A percentile compares a stretch with the other conserved stretches of the same genome.
phyloP scores from a whole-genome alignment of 2,113 vertebrate species.

The Brachyhypopomus occidentalis region DNA sequence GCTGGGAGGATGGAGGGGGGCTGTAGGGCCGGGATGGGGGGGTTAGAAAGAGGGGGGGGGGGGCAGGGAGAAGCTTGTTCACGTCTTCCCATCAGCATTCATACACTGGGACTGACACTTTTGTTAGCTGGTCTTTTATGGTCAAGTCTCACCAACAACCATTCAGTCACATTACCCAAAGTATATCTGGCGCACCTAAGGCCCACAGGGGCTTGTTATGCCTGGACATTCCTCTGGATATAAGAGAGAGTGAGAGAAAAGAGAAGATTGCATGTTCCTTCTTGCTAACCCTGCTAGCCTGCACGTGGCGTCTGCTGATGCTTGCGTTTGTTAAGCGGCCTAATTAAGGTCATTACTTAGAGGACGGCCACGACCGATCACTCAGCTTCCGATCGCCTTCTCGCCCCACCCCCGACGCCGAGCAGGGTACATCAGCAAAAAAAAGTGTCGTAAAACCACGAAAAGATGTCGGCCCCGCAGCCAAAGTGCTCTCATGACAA shows the following conservation, averaged over 20 bases:
- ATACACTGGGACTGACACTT: conserved; percentile 25
- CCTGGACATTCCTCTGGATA: conserved; percentile 31
- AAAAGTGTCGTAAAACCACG: conserved; percentile 6
- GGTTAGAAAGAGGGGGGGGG: conserved; percentile 16
- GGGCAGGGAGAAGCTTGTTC: conserved; percentile 35
- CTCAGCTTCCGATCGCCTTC: conserved; percentile 12
- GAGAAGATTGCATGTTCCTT: conserved; percentile 35
- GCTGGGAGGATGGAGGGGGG: conserved; percentile 19
- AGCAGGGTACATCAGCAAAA: conserved; percentile 4
- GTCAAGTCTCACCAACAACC: conserved; percentile 43
- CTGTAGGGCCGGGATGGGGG: conserved; percentile 23
- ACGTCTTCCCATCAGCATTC: conserved; percentile 44
- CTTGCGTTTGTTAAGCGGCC: conserved; percentile 31
- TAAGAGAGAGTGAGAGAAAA: conserved; percentile 28
- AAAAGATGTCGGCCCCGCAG: conserved; percentile 47
- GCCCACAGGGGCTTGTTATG: conserved; percentile 50
- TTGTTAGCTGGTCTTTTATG: conserved; percentile 44
- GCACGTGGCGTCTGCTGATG: conserved; percentile 14
- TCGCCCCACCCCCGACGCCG: conserved; percentile 14
- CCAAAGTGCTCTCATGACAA: conserved; percentile 54
- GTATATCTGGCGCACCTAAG: conserved; percentile 43
- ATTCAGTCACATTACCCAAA: conserved; percentile 33
- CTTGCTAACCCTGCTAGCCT: conserved; percentile 17
- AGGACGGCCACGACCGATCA: conserved; percentile 21
- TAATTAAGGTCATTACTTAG: conserved; percentile 46